Percentiles rank a stretch among this genome's conserved stretches.
These are phyloP conservation scores for Peromyscus melanophrys DNA, from an alignment of 2,797 vertebrate genomes.

Conservation along the genomic window DNA sequence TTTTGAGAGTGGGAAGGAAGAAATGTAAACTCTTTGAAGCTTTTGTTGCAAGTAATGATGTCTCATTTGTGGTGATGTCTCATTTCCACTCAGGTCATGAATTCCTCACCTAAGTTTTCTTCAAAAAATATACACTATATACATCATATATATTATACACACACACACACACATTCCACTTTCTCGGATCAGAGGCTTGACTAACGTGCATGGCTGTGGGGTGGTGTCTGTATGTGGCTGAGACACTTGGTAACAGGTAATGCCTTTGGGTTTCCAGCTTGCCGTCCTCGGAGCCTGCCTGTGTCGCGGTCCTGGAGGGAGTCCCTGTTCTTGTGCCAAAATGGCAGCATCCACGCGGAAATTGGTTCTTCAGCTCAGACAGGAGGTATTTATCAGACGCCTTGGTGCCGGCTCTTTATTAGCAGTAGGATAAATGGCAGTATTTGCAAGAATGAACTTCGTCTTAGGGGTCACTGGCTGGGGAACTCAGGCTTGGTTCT, in stretches of 20 bases:
- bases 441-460: background rate
- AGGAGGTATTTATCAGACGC: constrained; percentile 91
- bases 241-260: background rate
- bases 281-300: constrained; percentile 93
- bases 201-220: background rate
- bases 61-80: background rate
- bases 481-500: background rate
- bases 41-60: constrained; percentile 11
- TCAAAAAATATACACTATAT: background rate
- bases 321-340: constrained; percentile 93
- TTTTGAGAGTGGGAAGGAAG: background rate
- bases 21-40: background rate
- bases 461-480: background rate
- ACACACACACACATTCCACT: background rate
- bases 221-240: background rate
- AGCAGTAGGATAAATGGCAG: background rate
- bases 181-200: background rate
- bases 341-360: constrained; percentile 92
- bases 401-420: background rate
- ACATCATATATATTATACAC: background rate
- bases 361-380: constrained; percentile 92
- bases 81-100: background rate
- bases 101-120: background rate
- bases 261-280: constrained; percentile 88
- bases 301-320: constrained; percentile 85